Percentiles rank a stretch among this genome's conserved stretches.
phyloP scores from a whole-genome alignment of 2,888 invertebrate genomes.

The Aspidapion aeneum region DNA sequence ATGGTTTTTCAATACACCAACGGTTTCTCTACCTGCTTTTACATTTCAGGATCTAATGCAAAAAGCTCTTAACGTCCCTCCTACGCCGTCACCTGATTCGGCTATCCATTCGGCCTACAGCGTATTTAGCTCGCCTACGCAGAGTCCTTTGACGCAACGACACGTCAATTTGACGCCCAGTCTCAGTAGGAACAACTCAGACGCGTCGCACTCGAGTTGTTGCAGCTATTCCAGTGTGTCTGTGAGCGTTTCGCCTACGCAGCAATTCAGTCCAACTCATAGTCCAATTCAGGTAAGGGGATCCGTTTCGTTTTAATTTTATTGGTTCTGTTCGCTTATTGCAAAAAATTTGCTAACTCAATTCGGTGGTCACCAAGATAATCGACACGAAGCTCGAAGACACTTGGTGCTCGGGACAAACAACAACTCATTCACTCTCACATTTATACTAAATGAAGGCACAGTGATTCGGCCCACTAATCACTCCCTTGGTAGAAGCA shows the following conservation, averaged over 20 bases:
- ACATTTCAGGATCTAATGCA: conserved; percentile 46
- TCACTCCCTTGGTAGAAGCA: too few relatives aligned
- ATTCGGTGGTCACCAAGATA: too few relatives aligned
- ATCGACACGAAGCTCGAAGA: too few relatives aligned
- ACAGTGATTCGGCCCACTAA: too few relatives aligned
- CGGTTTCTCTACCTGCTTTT: too few relatives aligned
- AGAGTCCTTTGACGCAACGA: conserved; percentile 80
- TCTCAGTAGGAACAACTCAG: conserved; percentile 84
- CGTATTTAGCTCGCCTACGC: conserved; percentile 79
- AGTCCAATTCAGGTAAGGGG: conserved; percentile 70
- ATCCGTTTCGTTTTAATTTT: not conserved
- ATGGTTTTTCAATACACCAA: not conserved
- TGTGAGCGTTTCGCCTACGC: conserved; percentile 52
- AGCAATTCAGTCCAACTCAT: conserved; percentile 79
- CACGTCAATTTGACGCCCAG: conserved; percentile 80
- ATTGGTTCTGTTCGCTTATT: too few relatives aligned
- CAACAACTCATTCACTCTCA: too few relatives aligned
- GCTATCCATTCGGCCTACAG: conserved; percentile 87
- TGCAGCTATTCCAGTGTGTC: conserved; percentile 75
- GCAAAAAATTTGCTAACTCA: too few relatives aligned
- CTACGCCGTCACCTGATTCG: conserved; percentile 84
- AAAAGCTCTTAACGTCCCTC: conserved; percentile 59
- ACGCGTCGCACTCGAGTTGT: conserved; percentile 86
- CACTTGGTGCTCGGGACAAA: too few relatives aligned
- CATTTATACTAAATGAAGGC: too few relatives aligned